Base-by-base conservation (phyloP, 1,140 invertebrate genomes). In the Daktulosphaira vitifoliae region DNA sequence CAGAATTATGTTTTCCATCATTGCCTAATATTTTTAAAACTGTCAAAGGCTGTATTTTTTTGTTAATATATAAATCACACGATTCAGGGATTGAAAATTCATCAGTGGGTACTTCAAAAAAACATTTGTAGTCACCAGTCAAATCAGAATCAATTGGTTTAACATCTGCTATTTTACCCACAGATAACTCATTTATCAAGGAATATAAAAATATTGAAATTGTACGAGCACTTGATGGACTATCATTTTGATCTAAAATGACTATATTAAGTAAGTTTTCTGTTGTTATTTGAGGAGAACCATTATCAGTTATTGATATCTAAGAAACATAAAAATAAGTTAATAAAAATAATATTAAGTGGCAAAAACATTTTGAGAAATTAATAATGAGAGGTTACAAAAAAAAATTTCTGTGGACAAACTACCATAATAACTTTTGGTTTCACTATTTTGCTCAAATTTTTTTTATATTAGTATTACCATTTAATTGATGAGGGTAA, bases 191-290 rank as follows among this genome's bases (percentile, higher is more conserved):
- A 51, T 84, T 83, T 70, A 89, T 87, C 68, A 88, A 88, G 0
- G 87, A 80, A 72, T 88, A 82, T 7, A 96, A 84, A 23, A 90
- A 76, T 20, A 96, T 80, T 68, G 88, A 86, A 1, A 90, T 86
- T 18, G 86, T 87, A 69, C 93, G 81, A 8, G 90, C 79, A 15
- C 82, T 84, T 0, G 92, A 93, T 5, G 92, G 90, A 72, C 86
- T 92, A 72, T 96, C 93, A 75, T 97, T 96, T 74, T 90, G 84
- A 76, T 97, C 94, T 5, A 86, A 73, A 3, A 97, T 83, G 42
- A 84, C 80, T 22, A 97, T 84, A 9, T 80, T 82, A 16, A 94
- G 79, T 11, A 80, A 78, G 71, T 89, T 87, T 69, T 87, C 84
- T 8, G 87, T 87, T 70, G 80, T 84, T 83, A 91, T 87, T 68